phyloP scores from a whole-genome alignment of 2,113 vertebrate species.

The Philantomba maxwellii region DNA sequence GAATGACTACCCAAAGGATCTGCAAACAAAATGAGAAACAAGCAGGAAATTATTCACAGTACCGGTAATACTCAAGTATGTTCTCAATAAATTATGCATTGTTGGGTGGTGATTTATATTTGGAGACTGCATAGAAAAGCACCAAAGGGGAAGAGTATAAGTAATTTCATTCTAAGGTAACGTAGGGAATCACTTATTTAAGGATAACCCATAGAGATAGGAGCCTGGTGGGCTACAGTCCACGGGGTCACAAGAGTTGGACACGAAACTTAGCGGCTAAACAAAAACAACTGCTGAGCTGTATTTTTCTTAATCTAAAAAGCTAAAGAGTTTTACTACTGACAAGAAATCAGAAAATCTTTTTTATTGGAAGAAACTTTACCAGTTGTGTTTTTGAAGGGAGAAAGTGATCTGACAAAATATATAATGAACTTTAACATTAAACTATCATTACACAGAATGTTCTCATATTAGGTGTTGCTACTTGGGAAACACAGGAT shows the following conservation, averaged over 20 bases:
- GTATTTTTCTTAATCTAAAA: not conserved
- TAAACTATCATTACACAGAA: not conserved
- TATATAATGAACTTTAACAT: not conserved
- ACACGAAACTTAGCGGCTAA: not conserved
- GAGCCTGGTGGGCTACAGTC: not conserved
- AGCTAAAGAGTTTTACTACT: not conserved
- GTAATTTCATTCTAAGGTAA: not conserved
- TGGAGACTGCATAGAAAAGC: not conserved
- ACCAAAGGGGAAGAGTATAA: accelerated
- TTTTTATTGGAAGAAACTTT: not conserved
- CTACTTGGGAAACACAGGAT: not conserved
- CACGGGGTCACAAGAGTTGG: not conserved
- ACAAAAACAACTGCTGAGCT: not conserved
- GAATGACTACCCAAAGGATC: not conserved
- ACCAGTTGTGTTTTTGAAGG: not conserved
- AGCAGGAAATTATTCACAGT: not conserved
- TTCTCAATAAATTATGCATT: not conserved
- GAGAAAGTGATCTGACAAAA: not conserved
- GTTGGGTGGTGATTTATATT: not conserved
- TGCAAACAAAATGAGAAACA: not conserved
- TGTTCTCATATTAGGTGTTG: not conserved
- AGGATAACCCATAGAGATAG: not conserved
- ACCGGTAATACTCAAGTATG: not conserved
- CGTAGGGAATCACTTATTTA: not conserved
- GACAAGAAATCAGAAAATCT: not conserved